These are phyloP conservation scores for Ailurus styani DNA, from an alignment of 2,113 vertebrate species.

Conservation along the genomic window DNA sequence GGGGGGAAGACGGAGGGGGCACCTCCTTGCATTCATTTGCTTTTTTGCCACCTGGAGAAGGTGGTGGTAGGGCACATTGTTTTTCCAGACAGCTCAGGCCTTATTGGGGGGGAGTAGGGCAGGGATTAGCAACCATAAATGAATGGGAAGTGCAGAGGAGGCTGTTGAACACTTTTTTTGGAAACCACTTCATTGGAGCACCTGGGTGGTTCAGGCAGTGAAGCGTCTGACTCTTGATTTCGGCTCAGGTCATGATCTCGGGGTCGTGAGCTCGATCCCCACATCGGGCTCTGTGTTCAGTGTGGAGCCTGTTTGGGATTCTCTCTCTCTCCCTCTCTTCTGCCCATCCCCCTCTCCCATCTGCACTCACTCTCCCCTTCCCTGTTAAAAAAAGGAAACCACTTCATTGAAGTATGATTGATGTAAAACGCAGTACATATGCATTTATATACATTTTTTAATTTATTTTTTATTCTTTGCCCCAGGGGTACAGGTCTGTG, in stretches of 20 bases:
- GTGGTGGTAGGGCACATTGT: not conserved
- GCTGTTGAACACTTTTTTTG: too few relatives aligned
- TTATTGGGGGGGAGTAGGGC: not conserved
- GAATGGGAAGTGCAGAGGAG: not conserved
- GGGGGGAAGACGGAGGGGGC: too few relatives aligned
- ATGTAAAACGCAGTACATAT: too few relatives aligned
- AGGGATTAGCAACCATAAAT: not conserved
- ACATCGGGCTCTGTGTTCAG: not conserved
- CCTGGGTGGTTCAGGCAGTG: not conserved
- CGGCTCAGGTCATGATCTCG: not conserved
- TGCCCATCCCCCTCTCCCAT: fast-evolving
- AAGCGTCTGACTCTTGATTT: not conserved
- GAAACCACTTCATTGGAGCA: not conserved
- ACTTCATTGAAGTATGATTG: too few relatives aligned
- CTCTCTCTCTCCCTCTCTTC: not conserved
- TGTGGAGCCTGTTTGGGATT: not conserved
- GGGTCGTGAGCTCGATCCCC: not conserved
- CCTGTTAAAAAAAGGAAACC: not conserved
- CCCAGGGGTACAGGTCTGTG: too few relatives aligned
- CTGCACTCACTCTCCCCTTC: not conserved
- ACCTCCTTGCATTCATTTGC: fast-evolving
- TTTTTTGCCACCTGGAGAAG: not conserved
- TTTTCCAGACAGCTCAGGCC: not conserved
- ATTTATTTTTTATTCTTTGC: too few relatives aligned
- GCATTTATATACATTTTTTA: not conserved